Percentiles rank a stretch among this genome's conserved stretches.
Conservation (phyloP, 2,888 invertebrate species). For the Watsonalla binaria region DNA sequence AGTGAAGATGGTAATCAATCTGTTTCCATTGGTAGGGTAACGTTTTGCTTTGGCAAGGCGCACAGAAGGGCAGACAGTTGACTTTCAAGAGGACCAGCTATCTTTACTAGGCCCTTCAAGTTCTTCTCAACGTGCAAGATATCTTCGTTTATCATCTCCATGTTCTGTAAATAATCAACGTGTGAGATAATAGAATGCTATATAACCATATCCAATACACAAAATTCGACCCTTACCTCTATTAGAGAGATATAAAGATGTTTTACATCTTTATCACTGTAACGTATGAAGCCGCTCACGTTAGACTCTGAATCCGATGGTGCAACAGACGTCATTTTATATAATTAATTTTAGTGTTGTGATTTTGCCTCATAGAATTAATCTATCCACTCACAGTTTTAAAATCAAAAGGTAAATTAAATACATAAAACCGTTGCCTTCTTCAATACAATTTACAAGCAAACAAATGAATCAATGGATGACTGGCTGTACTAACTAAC, state of each 20-base stretch:
- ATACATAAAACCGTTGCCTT: no score
- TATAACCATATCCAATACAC: no score
- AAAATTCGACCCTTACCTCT: conserved; percentile 33
- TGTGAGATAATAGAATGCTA: no score
- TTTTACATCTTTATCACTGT: conserved; percentile 56
- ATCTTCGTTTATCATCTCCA: conserved; percentile 66
- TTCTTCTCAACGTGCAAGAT: conserved; percentile 62
- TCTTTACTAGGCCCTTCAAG: conserved; percentile 44
- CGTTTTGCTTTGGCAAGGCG: conserved; percentile 50
- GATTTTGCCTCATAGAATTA: background rate
- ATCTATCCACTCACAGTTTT: background rate
- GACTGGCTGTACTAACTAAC: no score
- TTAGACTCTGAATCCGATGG: conserved; percentile 68
- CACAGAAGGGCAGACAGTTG: conserved; percentile 52
- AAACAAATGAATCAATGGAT: no score
- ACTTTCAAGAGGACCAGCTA: conserved; percentile 58
- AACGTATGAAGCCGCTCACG: conserved; percentile 66
- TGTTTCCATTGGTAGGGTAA: conserved; percentile 50
- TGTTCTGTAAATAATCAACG: conserved; percentile 43
- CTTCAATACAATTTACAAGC: no score
- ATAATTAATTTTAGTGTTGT: background rate
- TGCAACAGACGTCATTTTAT: conserved; percentile 50
- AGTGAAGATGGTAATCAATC: conserved; percentile 26
- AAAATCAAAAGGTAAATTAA: no score
- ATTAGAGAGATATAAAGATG: conserved; percentile 56